Evolutionary conservation across 2,888 invertebrate species (phyloP).

Genomic region (Epiblema foenella): DNA sequence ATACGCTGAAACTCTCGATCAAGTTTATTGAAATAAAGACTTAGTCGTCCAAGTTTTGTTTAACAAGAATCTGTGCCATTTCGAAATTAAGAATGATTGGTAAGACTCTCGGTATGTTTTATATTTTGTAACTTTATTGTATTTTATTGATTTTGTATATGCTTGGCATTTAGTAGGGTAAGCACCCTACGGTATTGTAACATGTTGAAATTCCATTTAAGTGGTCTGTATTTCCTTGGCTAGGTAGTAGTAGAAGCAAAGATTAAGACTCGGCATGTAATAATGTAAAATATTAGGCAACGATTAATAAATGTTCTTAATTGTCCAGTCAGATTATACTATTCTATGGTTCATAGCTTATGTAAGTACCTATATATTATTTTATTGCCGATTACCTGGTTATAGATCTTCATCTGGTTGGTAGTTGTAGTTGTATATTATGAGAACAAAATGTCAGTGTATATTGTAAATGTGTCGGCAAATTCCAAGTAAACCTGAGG

Average conservation of each 20-base stretch:
- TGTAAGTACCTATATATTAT: not conserved
- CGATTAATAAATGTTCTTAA: not conserved
- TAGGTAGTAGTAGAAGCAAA: not conserved
- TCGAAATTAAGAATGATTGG: constrained; percentile 50
- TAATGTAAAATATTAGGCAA: constrained; percentile 5
- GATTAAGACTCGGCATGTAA: constrained; percentile 2
- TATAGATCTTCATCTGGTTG: not conserved
- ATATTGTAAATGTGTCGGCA: not conserved
- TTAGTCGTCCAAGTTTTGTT: constrained; percentile 52
- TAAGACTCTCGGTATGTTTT: constrained; percentile 37
- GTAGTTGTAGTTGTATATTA: not conserved
- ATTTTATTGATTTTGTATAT: constrained; percentile 33
- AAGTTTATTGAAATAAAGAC: constrained; percentile 35
- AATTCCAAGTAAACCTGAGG: not conserved
- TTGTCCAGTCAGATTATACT: not conserved
- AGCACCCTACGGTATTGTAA: constrained; percentile 13
- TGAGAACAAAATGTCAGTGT: not conserved
- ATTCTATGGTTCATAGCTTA: not conserved
- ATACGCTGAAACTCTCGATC: constrained; percentile 24
- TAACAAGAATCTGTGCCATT: constrained; percentile 64
- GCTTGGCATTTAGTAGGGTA: constrained; percentile 36
- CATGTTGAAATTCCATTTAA: constrained; percentile 1
- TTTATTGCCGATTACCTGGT: not conserved
- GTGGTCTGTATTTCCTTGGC: constrained; percentile 1
- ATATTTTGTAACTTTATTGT: constrained; percentile 41